Evolutionary conservation across 2,888 invertebrate species (phyloP), one percentile per base, ranked within the genome.

Genomic region (Chrysolina americana): DNA sequence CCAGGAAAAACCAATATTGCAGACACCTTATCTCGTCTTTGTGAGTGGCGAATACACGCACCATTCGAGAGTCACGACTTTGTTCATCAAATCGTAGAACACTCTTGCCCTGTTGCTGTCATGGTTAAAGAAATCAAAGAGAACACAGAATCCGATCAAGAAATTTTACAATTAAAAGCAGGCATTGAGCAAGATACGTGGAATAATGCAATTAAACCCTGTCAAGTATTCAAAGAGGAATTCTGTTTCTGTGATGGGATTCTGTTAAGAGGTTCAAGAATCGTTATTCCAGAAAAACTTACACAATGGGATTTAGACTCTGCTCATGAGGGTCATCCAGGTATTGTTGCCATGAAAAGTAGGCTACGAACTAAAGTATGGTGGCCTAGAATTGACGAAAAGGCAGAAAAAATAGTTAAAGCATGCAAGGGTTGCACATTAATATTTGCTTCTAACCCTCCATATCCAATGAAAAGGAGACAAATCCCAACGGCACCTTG

Each of bases 311-410:
- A 82, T 10, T 66, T 85, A 47, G 65, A 75, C 28, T 70, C 82
- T 48, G 83, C 82, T 4, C 84, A 84, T 76, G 80, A 85, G 74
- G 85, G 87, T 74, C 86, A 87, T 56, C n/a, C n/a, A n/a, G n/a
- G n/a, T n/a, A n/a, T n/a, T n/a, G n/a, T n/a, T n/a, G n/a, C n/a
- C n/a, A n/a, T 86, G 85, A 86, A 86, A 72, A 71, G 75, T 9
- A 74, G 85, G 17, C 70, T 86, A 1, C 64, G 86, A 11, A 79
- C 83, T 1, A 86, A 87, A 78, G 86, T 86, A 5, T 87, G 86
- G 84, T 79, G 75, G 78, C 75, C 73, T 13, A 64, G 85, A 84
- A 79, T 41, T 73, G 85, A 62, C 71, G 84, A 11, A 48, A 85
- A 76, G 6, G 74, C 70, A 28, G 78, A 80, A 73, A 78, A 75